Base-by-base conservation (phyloP, 2,888 invertebrate species). In the Panopea generosa region DNA sequence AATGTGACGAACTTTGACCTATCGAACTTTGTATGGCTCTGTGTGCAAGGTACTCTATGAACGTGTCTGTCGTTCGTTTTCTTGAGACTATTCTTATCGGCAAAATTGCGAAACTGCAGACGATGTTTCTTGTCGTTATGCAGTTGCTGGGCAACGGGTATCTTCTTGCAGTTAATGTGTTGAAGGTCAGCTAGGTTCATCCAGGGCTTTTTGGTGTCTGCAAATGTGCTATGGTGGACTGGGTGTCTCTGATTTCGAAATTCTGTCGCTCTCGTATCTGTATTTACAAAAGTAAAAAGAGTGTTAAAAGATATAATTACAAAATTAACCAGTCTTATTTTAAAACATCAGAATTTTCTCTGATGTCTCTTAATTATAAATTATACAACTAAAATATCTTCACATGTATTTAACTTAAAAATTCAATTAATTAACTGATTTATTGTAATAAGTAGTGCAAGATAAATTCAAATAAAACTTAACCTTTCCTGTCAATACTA, bases 181-280 rank as follows among this genome's bases (percentile, higher is more conserved):
- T 65, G 70, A 18, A 80, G 67, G 50, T 80, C 80, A 22, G 76
- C 76, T 18, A 80, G 73, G 61, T 80, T 80, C 65, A 80, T 59
- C 76, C 76, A 80, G 7, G 76, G 76, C 47, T 68, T 69, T 16
- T 26, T 45, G 6, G 57, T 52, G 33, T 74, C 76, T 18, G 7
- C 27, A 26, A 49, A 61, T 6, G 80, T 77, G 43, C 79, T 80
- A 40, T 76, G 65, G n/a, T n/a, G n/a, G n/a, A 60, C 45, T 16
- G 67, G 78, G 20, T 53, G 33, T 27, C 65, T 40, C 40, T 56
- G 50, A 2, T 60, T 53, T n/a, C 74, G 69, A 53, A 70, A 56
- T 7, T 80, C 76, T 18, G 63, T 53, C 14, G 63, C 29, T 50
- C 59, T 45, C 22, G 65, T 47, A 59, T 77, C 77, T 77, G 69